Conservation (phyloP, 2,797 vertebrate genomes). For the Sciurus vulgaris region DNA sequence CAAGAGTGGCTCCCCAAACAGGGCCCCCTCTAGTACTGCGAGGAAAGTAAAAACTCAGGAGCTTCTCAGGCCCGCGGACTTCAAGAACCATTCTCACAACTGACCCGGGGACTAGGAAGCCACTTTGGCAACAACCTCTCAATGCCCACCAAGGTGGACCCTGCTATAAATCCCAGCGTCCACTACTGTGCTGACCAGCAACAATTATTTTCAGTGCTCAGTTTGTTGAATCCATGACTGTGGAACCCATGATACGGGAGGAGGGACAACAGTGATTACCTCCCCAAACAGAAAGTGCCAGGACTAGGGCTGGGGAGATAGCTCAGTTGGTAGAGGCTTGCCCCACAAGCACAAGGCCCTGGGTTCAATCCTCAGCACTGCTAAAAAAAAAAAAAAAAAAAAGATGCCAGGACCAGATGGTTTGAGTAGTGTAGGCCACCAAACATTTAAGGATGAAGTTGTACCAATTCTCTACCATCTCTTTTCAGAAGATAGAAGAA, state of each 20-base stretch:
- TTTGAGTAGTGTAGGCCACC: background rate
- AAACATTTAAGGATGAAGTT: background rate
- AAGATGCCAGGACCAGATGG: background rate
- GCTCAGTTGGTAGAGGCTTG: too few relatives aligned
- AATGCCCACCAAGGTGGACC: too few relatives aligned
- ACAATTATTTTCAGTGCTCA: background rate
- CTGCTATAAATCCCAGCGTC: background rate
- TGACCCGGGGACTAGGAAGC: background rate
- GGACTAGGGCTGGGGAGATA: background rate
- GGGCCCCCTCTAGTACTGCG: background rate
- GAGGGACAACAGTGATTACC: background rate
- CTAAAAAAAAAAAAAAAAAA: too few relatives aligned
- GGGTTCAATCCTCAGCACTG: too few relatives aligned
- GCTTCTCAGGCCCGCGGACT: background rate
- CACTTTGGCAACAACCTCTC: background rate
- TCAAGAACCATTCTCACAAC: background rate
- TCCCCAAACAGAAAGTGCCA: background rate
- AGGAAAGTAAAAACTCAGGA: background rate
- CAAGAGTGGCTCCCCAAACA: background rate
- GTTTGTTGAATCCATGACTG: background rate
- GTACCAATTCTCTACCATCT: background rate
- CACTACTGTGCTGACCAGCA: background rate
- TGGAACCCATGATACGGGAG: background rate
- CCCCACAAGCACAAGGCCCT: too few relatives aligned
- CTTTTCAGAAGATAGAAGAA: background rate